Evolutionary conservation across 2,113 vertebrate species (phyloP).

Genomic region (Gymnobelideus leadbeateri): DNA sequence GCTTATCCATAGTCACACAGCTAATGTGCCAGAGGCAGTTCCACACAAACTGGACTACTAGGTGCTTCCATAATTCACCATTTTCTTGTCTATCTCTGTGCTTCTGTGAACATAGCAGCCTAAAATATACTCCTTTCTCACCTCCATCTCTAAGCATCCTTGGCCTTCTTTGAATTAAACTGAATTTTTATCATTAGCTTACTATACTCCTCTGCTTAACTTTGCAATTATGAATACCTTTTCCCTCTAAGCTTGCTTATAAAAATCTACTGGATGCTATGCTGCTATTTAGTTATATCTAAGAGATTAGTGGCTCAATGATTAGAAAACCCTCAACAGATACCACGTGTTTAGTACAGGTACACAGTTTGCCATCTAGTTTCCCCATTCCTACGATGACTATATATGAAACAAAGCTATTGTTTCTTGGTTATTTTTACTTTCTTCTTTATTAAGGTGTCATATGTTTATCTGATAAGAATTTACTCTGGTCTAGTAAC

Average conservation of each 20-base stretch:
- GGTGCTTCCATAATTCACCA: neutral
- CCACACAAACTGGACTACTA: neutral
- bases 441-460: slow-evolving; percentile 54
- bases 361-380: slow-evolving; percentile 60
- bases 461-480: slow-evolving; percentile 62
- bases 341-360: slow-evolving; percentile 62
- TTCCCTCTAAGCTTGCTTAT: neutral
- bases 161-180: neutral
- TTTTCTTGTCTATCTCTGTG: neutral
- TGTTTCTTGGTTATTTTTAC: slow-evolving; percentile 41
- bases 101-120: neutral
- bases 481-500: slow-evolving; percentile 71
- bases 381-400: slow-evolving; percentile 60
- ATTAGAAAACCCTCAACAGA: neutral
- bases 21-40: neutral
- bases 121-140: neutral
- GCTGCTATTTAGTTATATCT: slow-evolving; percentile 60
- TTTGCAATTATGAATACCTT: slow-evolving; percentile 16
- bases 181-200: neutral
- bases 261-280: slow-evolving; percentile 58
- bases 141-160: neutral
- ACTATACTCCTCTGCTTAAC: neutral
- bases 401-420: slow-evolving; percentile 46
- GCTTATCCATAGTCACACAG: neutral
- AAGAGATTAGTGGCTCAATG: neutral